Base-by-base conservation (phyloP, 2,113 vertebrate genomes). In the Glaucidium brasilianum region DNA sequence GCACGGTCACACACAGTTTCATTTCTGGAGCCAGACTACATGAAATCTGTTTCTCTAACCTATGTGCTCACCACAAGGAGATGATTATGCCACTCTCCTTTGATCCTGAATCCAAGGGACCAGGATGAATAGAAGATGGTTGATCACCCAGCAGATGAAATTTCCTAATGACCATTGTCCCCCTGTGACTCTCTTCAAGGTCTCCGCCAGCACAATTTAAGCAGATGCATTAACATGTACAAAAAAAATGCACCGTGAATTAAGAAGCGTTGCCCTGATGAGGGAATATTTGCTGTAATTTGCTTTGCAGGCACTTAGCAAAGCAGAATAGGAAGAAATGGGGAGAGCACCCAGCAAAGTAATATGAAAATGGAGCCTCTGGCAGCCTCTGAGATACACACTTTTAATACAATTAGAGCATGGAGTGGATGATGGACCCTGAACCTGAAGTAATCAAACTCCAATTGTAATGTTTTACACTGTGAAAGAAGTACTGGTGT, bases 281-380 rank as follows among this genome's bases (percentile, higher is more conserved):
- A 89, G 77, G 45, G 50, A 91, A 53, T 74, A 88, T 62, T 94
- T 80, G n/a, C 76, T 78, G 73, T 75, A 91, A 94, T 95, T 78
- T 77, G 84, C 78, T 94, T 92, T 85, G 53, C 77, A 85, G 69
- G 49, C 92, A 90, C 81, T 96, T 78, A 89, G 74, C 82, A 79
- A 91, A 94, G 39, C 53, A 90, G 53, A 87, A 85, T 30, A 59
- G 58, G 56, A 56, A 92, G 83, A 71, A 95, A 68, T 6, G 4
- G 62, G 77, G 76, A 85, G 27, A 68, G 21, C 1, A 3, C 49
- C 39, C 39, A 60, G 64, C 30, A 63, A 69, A 91, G 41, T 56
- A 85, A 94, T 82, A 53, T 4, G 49, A 85, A 91, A 94, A 94
- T 82, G 53, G 90, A 94, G 41, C 23, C 15, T 72, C 49, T 94